Conservation (phyloP, 30 jellyfish, hydroid and myxozoan genomes). For the Turritopsis dohrnii region DNA sequence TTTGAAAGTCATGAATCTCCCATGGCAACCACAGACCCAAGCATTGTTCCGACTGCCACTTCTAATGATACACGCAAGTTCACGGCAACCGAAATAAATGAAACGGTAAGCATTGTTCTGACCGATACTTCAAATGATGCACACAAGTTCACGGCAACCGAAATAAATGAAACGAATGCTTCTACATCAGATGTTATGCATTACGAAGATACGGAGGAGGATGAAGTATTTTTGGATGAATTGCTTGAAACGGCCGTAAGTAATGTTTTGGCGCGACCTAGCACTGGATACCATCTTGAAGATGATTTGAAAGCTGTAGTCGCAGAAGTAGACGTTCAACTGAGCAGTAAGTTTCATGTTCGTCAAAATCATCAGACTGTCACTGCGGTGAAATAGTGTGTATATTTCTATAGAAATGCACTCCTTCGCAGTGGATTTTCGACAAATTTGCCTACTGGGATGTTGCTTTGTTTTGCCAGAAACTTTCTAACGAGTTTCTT, state of each 20-base stretch:
- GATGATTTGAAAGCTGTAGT: constrained; percentile 61
- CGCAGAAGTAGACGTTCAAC: not conserved
- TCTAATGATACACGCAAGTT: not conserved
- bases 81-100: not conserved
- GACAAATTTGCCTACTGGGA: no score
- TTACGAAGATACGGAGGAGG: not conserved
- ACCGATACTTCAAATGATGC: not conserved
- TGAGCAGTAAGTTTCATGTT: not conserved
- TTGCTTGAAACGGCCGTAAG: constrained; percentile 49
- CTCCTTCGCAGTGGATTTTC: no score
- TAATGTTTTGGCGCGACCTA: constrained; percentile 54
- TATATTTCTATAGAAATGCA: no score
- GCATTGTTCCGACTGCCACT: not conserved
- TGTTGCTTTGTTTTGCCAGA: no score
- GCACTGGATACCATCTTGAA: constrained; percentile 42
- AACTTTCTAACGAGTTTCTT: no score
- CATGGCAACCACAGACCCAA: not conserved
- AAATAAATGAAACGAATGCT: not conserved
- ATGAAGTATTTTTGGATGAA: constrained; percentile 33
- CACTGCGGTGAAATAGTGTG: no score
- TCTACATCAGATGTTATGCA: not conserved
- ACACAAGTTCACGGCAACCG: not conserved
- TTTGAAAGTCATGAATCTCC: not conserved
- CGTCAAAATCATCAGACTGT: no score
- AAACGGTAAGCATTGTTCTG: not conserved